Conservation (phyloP, 2,113 vertebrate species). For the Malaclemys terrapin region DNA sequence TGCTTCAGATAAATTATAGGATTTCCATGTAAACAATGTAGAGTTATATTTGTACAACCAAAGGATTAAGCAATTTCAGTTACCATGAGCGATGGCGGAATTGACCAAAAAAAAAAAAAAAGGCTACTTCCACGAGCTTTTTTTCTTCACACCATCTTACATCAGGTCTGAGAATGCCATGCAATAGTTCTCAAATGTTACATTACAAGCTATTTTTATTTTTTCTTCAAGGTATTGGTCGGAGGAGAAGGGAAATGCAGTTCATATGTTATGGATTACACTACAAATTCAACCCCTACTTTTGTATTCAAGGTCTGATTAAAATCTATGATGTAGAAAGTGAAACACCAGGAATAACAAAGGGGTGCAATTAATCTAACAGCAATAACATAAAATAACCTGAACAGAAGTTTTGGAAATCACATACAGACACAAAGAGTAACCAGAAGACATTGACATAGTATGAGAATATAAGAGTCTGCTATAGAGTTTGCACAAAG, state of each 20-base stretch:
- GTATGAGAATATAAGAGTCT: neutral
- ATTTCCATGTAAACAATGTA: neutral
- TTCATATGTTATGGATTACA: neutral
- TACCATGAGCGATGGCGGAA: neutral
- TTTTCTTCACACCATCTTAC: neutral
- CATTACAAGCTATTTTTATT: conserved; percentile 8
- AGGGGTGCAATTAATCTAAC: neutral
- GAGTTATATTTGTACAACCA: conserved; percentile 48
- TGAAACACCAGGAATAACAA: neutral
- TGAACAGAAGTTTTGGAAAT: neutral
- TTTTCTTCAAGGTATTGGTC: neutral
- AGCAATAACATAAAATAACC: neutral
- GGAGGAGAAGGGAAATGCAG: neutral
- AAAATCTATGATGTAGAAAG: neutral
- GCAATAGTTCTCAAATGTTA: neutral
- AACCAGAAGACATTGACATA: neutral
- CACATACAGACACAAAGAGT: conserved; percentile 31
- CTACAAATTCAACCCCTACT: neutral
- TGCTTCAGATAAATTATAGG: neutral
- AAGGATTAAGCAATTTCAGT: conserved; percentile 60
- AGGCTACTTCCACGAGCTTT: conserved; percentile 36
- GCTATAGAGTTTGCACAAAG: neutral
- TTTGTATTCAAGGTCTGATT: neutral
- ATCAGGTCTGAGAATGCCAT: neutral
- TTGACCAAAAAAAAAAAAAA: conserved; percentile 1